Conservation (phyloP, 2,888 invertebrate genomes). For the Parnassius smintheus region DNA sequence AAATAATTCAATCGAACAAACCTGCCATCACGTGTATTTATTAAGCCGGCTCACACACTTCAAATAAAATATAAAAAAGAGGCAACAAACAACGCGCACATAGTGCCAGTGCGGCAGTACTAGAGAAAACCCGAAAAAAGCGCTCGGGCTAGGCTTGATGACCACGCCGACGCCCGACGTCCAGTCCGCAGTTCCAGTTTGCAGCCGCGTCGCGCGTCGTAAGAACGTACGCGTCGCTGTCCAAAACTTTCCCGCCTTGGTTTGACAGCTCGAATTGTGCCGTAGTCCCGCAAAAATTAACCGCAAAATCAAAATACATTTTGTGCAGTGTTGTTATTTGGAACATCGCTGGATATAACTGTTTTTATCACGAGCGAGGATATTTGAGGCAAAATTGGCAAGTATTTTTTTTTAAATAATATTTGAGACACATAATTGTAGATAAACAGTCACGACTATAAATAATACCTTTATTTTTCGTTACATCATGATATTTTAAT, state of each 20-base stretch:
- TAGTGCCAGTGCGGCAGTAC: constrained; percentile 46
- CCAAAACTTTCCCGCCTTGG: constrained; percentile 41
- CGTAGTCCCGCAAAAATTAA: neutral
- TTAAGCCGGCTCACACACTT: constrained; percentile 38
- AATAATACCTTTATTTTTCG: constrained; percentile 3
- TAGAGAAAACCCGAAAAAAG: constrained; percentile 35
- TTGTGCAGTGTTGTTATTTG: constrained; percentile 34
- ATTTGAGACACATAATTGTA: neutral
- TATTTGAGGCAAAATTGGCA: constrained; percentile 11
- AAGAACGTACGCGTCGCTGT: constrained; percentile 45
- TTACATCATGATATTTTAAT: constrained; percentile 2
- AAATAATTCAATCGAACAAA: constrained; percentile 40
- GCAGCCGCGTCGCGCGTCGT: constrained; percentile 46
- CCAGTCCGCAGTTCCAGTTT: constrained; percentile 42
- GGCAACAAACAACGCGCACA: constrained; percentile 50
- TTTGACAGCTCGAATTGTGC: constrained; percentile 23
- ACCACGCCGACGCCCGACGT: constrained; percentile 7
- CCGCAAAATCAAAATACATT: constrained; percentile 27
- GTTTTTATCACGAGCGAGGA: constrained; percentile 2
- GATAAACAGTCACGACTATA: neutral
- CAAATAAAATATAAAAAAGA: constrained; percentile 51
- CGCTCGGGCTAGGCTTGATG: constrained; percentile 30
- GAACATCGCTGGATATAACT: constrained; percentile 19
- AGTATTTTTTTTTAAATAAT: constrained; percentile 5
- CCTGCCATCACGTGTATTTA: constrained; percentile 54